A percentile compares a stretch with the other conserved stretches of the same genome.
Evolutionary conservation across 2,113 vertebrate genomes (phyloP).

Genomic region (Takifugu bimaculatus): DNA sequence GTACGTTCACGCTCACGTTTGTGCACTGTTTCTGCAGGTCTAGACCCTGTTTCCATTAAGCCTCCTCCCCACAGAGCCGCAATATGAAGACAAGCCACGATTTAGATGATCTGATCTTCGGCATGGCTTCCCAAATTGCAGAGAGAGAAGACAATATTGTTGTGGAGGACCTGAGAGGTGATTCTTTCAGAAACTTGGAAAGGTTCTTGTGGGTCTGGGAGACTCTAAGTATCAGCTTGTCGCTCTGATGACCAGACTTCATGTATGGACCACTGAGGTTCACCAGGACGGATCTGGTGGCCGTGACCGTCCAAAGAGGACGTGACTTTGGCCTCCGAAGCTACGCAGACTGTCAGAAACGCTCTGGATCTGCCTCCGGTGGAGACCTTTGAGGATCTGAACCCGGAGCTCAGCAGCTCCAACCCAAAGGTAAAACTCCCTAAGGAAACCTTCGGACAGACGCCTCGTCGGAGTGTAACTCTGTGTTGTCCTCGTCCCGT

Average conservation of each 20-base stretch:
- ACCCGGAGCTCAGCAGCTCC: slow-evolving; percentile 54
- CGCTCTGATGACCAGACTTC: slow-evolving; percentile 76
- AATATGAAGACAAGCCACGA: slow-evolving; percentile 67
- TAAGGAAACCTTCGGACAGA: background rate
- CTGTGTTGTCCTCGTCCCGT: slow-evolving; percentile 4
- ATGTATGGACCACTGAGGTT: slow-evolving; percentile 88
- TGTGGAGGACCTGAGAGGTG: slow-evolving; percentile 91
- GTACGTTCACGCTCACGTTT: slow-evolving; percentile 56
- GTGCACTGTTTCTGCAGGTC: background rate
- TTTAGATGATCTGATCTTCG: slow-evolving; percentile 82
- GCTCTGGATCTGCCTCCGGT: slow-evolving; percentile 70
- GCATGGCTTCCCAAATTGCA: slow-evolving; percentile 93
- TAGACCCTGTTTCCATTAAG: no score
- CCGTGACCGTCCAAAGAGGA: slow-evolving; percentile 83
- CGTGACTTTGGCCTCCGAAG: slow-evolving; percentile 87
- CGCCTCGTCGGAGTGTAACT: slow-evolving; percentile 1
- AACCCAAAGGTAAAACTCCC: slow-evolving; percentile 61
- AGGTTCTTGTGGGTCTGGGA: background rate
- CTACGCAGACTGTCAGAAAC: slow-evolving; percentile 76
- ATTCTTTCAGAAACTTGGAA: background rate
- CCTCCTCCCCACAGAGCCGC: slow-evolving; percentile 61
- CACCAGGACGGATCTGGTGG: slow-evolving; percentile 83
- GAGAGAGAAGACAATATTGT: slow-evolving; percentile 86
- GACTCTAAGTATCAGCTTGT: background rate
- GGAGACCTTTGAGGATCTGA: slow-evolving; percentile 76